Evolutionary conservation across 1,140 invertebrate genomes (phyloP).

Genomic region (Myzus persicae): DNA sequence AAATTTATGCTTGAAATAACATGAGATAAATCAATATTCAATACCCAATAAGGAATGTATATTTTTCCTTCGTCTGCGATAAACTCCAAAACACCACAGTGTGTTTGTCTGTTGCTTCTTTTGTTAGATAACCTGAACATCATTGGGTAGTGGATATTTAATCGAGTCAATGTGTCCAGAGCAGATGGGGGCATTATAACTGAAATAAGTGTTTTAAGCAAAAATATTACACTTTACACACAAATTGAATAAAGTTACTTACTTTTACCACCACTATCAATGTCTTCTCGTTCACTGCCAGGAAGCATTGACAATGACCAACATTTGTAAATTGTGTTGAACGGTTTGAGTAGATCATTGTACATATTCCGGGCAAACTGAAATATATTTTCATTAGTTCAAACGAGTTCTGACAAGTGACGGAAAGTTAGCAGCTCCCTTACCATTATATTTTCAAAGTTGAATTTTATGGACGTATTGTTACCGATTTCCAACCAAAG

Average conservation of each 20-base stretch:
- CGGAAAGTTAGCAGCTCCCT: neutral
- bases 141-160: conserved; percentile 99
- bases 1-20: neutral
- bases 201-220: conserved; percentile 64
- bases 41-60: conserved; percentile 96
- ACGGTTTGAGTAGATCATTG: conserved; percentile 79
- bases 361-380: conserved; percentile 69
- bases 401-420: neutral
- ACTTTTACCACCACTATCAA: conserved; percentile 99
- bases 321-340: conserved; percentile 85
- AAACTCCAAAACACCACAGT: conserved; percentile 98
- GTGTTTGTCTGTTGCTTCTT: conserved; percentile 85
- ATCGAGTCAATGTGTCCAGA: conserved; percentile 87
- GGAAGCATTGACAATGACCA: conserved; percentile 96
- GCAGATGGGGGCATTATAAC: conserved; percentile 98
- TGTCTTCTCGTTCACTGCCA: conserved; percentile 90
- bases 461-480: neutral
- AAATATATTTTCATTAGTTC: neutral
- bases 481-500: neutral
- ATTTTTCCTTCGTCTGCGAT: conserved; percentile 98
- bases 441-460: conserved; percentile 1
- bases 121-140: conserved; percentile 95
- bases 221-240: conserved; percentile 18
- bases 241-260: conserved; percentile 58
- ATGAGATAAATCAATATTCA: conserved; percentile 66